A percentile compares a stretch with the other conserved stretches of the same genome.
Conservation (phyloP, 2,888 invertebrate species). For the Linnaemya vulpina region DNA sequence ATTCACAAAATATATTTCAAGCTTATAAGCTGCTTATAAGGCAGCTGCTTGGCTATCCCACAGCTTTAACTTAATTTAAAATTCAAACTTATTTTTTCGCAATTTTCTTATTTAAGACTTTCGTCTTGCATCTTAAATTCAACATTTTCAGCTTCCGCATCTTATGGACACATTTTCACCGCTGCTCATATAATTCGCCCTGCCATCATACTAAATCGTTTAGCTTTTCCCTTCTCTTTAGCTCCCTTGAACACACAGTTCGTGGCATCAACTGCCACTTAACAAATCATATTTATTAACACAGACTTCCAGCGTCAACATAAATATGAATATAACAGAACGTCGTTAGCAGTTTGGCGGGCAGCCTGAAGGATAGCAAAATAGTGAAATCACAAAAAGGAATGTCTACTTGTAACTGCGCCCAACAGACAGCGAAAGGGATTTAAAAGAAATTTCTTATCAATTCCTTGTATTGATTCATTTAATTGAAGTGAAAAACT, state of each 20-base stretch:
- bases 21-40: no score
- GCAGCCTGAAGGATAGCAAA: conserved; percentile 17
- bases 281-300: conserved; percentile 58
- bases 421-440: background rate
- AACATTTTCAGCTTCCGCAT: conserved; percentile 12
- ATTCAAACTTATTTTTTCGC: background rate
- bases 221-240: conserved; percentile 6
- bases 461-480: conserved; percentile 39
- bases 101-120: background rate
- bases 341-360: background rate
- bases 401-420: background rate
- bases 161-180: conserved; percentile 8
- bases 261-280: conserved; percentile 63
- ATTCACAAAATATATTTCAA: no score
- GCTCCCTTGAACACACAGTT: background rate
- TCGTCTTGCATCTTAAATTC: background rate
- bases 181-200: conserved; percentile 26
- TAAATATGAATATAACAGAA: conserved; percentile 27
- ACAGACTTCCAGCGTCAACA: conserved; percentile 26
- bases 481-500: conserved; percentile 23
- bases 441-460: background rate
- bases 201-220: conserved; percentile 16
- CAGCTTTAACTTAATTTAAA: no score
- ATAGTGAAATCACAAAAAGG: conserved; percentile 26
- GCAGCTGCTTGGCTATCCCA: no score